Evolutionary conservation across 2,888 invertebrate genomes (phyloP).

Genomic region (Ophonus ardosiacus): DNA sequence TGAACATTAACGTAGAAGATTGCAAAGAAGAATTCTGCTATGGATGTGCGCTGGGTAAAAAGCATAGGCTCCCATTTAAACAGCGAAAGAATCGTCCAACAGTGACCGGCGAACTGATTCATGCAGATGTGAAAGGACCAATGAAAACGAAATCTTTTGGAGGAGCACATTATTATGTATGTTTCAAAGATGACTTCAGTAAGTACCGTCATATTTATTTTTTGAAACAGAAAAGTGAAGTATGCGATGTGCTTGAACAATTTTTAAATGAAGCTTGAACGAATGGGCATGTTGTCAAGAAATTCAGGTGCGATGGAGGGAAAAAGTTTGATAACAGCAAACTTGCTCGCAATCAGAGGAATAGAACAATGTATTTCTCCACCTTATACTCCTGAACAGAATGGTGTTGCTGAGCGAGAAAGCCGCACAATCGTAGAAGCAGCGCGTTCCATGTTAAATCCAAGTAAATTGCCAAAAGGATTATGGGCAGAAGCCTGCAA

Average conservation of each 20-base stretch:
- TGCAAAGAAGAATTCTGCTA: slow-evolving; percentile 68
- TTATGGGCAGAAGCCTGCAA: too few species aligned
- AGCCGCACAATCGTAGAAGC: too few species aligned
- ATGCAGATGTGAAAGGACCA: slow-evolving; percentile 66
- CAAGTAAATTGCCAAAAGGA: too few species aligned
- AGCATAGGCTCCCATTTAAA: slow-evolving; percentile 58
- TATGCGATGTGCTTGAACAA: not conserved
- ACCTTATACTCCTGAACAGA: too few species aligned
- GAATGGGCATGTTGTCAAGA: slow-evolving; percentile 25
- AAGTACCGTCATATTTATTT: slow-evolving; percentile 64
- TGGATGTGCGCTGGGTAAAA: slow-evolving; percentile 65
- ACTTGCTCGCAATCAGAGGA: slow-evolving; percentile 49
- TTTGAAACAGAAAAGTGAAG: slow-evolving; percentile 52
- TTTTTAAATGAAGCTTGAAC: slow-evolving; percentile 66
- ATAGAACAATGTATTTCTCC: slow-evolving; percentile 40
- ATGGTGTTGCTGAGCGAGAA: too few species aligned
- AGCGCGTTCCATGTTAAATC: too few species aligned
- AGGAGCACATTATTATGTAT: slow-evolving; percentile 65
- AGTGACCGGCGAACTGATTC: slow-evolving; percentile 65
- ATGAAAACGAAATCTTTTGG: slow-evolving; percentile 64
- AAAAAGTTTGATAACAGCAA: slow-evolving; percentile 51
- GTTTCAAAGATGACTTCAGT: slow-evolving; percentile 66
- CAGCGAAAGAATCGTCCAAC: not conserved
- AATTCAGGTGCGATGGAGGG: too few species aligned
- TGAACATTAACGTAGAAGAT: too few species aligned